Evolutionary conservation across 2,113 vertebrate genomes (phyloP).

Genomic region (Chaenogobius annularis): DNA sequence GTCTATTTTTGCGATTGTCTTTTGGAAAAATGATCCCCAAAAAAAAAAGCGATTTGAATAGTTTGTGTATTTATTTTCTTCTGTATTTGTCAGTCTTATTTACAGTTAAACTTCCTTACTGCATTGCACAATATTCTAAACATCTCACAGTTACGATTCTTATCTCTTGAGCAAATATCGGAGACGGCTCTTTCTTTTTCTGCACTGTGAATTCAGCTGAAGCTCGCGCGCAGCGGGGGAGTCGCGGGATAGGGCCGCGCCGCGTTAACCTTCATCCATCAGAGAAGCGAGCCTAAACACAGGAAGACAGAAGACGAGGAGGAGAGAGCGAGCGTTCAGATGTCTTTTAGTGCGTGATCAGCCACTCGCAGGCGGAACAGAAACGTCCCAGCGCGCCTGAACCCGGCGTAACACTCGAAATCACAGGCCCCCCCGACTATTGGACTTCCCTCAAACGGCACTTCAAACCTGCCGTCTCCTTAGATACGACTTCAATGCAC

Average conservation of each 20-base stretch:
- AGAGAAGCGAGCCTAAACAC: conserved; percentile 50
- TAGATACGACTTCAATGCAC: not conserved
- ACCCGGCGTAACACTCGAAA: conserved; percentile 59
- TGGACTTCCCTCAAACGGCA: conserved; percentile 20
- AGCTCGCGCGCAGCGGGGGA: conserved; percentile 32
- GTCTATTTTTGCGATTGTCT: too few species aligned
- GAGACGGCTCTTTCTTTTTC: not conserved
- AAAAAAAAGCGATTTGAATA: too few species aligned
- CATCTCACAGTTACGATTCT: too few species aligned
- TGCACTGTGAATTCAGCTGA: conserved; percentile 27
- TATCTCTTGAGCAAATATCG: too few species aligned
- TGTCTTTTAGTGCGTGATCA: conserved; percentile 63
- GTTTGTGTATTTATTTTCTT: too few species aligned
- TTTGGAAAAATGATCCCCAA: too few species aligned
- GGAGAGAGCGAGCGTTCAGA: conserved; percentile 55
- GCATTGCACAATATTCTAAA: too few species aligned
- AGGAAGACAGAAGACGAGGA: conserved; percentile 48
- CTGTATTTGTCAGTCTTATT: too few species aligned
- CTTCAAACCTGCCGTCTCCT: conserved; percentile 27
- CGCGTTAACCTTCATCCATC: conserved; percentile 69
- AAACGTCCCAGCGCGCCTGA: conserved; percentile 59
- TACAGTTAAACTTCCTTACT: too few species aligned
- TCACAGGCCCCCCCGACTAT: conserved; percentile 66
- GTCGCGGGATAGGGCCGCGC: conserved; percentile 47
- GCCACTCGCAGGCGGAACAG: conserved; percentile 46